phyloP scores from a whole-genome alignment of 2,888 invertebrate genomes.

The Perizoma flavofasciatum region DNA sequence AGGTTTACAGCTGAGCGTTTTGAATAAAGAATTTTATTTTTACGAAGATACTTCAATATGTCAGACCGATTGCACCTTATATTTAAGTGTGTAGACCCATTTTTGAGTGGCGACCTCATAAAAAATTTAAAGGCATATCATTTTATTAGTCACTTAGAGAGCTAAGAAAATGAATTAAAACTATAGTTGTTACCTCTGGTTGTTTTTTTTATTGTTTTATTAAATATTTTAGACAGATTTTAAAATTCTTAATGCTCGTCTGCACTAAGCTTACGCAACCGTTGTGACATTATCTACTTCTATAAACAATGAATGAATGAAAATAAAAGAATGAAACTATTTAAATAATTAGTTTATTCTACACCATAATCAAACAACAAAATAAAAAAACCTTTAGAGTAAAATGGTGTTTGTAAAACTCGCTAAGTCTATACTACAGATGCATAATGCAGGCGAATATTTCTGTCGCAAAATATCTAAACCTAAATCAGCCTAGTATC shows the following conservation, averaged over 20 bases:
- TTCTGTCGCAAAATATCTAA: no score
- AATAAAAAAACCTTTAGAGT: no score
- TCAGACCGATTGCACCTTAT: constrained; percentile 18
- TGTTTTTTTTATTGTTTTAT: not conserved
- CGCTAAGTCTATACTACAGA: no score
- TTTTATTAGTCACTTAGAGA: constrained; percentile 50
- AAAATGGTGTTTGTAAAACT: no score
- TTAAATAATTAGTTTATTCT: no score
- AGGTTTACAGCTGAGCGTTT: constrained; percentile 9
- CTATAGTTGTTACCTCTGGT: constrained; percentile 6
- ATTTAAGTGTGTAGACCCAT: constrained; percentile 15
- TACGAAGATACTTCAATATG: constrained; percentile 1
- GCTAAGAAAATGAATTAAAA: constrained; percentile 26
- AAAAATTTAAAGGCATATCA: constrained; percentile 37
- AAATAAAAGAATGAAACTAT: no score
- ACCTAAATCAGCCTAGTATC: not conserved
- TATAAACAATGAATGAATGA: no score
- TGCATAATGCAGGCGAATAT: no score
- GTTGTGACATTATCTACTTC: no score
- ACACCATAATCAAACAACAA: no score
- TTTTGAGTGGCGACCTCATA: constrained; percentile 17
- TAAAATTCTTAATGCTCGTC: no score
- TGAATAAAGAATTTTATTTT: not conserved
- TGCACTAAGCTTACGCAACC: no score
- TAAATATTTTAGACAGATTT: not conserved